These are phyloP conservation scores for Gila orcuttii DNA, from an alignment of 2,113 vertebrate genomes.

Conservation along the genomic window DNA sequence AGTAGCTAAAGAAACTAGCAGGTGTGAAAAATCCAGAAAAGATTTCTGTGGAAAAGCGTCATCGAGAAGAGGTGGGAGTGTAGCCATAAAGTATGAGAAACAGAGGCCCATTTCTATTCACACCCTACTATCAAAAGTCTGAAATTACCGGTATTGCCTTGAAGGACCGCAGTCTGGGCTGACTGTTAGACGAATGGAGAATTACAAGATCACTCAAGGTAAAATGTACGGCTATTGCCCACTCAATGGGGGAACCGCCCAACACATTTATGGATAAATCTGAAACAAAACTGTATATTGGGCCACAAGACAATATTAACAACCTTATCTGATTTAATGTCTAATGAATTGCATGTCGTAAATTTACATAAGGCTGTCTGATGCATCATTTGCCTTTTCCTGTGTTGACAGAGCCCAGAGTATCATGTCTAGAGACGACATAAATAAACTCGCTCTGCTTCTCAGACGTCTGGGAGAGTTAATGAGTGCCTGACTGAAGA, in stretches of 20 bases:
- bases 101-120: slow-evolving; percentile 18
- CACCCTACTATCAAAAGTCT: slow-evolving; percentile 25
- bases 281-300: not conserved
- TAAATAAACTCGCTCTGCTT: slow-evolving; percentile 13
- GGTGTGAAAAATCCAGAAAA: slow-evolving; percentile 58
- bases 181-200: not conserved
- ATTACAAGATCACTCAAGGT: not conserved
- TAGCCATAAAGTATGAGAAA: slow-evolving; percentile 43
- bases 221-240: not conserved
- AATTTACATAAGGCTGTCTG: slow-evolving; percentile 50
- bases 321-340: not conserved
- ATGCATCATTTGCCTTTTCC: slow-evolving; percentile 59
- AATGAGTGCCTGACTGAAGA: slow-evolving; percentile 58
- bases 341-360: slow-evolving; percentile 29
- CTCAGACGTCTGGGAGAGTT: slow-evolving; percentile 45
- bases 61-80: slow-evolving; percentile 35
- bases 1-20: slow-evolving; percentile 59
- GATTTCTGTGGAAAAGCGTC: slow-evolving; percentile 60
- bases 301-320: not conserved
- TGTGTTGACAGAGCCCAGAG: slow-evolving; percentile 48
- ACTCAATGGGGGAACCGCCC: not conserved
- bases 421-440: slow-evolving; percentile 44
- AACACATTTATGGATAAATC: not conserved
- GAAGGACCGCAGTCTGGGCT: not conserved
- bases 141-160: not conserved